Evolutionary conservation across 2,888 invertebrate species (phyloP), one percentile per base, ranked within the genome.

Genomic region (Eristalinus sepulchralis): DNA sequence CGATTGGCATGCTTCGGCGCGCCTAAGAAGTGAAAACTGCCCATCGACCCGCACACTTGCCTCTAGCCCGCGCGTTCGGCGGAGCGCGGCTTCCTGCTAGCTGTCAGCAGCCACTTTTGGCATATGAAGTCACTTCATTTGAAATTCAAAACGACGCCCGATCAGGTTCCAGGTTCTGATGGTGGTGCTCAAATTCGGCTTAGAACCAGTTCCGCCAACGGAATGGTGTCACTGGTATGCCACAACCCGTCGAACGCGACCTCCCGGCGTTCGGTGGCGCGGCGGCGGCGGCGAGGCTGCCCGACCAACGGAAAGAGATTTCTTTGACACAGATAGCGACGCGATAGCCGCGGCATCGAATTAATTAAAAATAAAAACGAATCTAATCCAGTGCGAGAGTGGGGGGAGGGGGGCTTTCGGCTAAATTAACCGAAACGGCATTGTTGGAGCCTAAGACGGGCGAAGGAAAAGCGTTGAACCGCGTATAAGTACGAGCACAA

Each of bases 61-160:
- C 34, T 9, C 34, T 10, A 8, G 34, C 34, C 34, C 34, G 9
- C 34, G n/a, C 22, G 24, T 20, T n/a, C 57, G 17, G 10, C 24
- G 24, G 2, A n/a, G 11, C 24, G 24, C 10, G 5, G 57, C 57
- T 27, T 57, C 57, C 57, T 57, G 47, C 17, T 47, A 47, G 47
- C 57, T 57, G 47, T 47, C 17, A 47, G 47, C 47, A 47, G 47
- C 59, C 64, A 66, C 66, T 66, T 75, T 75, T 75, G 76, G 60
- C 76, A 76, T 76, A 76, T 76, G 76, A 76, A 76, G 67, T 76
- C 76, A 76, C 60, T 67, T 53, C 66, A 67, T 76, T 57, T 76
- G 47, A 33, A 31, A 76, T 67, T 60, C 60, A 17, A 53, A 31
- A 31, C n/a, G 33, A 60, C 27, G 27, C 27, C 33, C 22, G n/a